These are phyloP conservation scores for Pipistrellus nathusii DNA, from an alignment of 2,797 vertebrate species.

Conservation along the genomic window DNA sequence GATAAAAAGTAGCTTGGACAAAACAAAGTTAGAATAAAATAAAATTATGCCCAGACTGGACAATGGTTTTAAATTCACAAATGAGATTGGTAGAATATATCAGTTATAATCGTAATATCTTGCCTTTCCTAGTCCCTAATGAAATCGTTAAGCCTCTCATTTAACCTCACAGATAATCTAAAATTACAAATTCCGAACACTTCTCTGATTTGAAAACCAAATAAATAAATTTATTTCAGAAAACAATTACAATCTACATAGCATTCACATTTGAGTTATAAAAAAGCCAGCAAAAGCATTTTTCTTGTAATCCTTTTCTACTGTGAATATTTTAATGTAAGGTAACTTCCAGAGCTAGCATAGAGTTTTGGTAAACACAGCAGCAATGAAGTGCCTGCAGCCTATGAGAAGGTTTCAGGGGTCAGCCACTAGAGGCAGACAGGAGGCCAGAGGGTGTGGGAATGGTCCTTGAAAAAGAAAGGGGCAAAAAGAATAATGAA, in stretches of 20 bases:
- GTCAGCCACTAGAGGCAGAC: background rate
- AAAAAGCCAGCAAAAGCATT: background rate
- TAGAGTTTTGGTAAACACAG: background rate
- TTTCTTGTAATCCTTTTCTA: background rate
- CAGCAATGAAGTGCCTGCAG: background rate
- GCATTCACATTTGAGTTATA: background rate
- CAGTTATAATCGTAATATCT: background rate
- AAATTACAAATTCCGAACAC: background rate
- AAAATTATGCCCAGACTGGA: background rate
- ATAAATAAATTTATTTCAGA: background rate
- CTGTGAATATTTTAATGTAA: background rate
- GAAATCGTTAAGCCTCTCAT: background rate
- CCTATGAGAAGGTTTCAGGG: background rate
- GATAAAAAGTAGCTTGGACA: background rate
- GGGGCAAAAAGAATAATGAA: background rate
- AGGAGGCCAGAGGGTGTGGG: rapidly evolving
- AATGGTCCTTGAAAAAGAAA: background rate
- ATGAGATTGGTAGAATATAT: background rate
- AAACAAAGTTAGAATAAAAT: background rate
- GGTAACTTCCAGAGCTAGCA: background rate
- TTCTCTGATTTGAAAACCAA: background rate
- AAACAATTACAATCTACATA: background rate
- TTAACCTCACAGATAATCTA: background rate
- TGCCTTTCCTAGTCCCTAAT: background rate
- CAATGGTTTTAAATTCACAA: background rate